Evolutionary conservation across 2,888 invertebrate species (phyloP).

Genomic region (Pseudoips prasinana): DNA sequence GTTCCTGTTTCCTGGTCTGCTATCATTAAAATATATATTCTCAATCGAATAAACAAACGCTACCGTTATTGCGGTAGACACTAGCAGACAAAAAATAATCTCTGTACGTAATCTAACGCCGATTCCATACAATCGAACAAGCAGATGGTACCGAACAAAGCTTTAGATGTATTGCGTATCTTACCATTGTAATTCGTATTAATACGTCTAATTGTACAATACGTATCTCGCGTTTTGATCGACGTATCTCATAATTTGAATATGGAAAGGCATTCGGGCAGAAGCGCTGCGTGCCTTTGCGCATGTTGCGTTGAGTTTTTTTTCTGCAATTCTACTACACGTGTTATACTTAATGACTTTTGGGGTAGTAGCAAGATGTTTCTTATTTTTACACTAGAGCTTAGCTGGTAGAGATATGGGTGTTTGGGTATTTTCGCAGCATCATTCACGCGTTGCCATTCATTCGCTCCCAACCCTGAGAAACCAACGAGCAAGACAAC

Average conservation of each 20-base stretch:
- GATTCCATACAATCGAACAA: conserved; percentile 57
- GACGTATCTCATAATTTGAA: conserved; percentile 78
- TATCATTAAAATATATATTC: too few species aligned
- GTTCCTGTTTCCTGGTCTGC: too few species aligned
- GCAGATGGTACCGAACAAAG: conserved; percentile 63
- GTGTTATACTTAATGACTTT: conserved; percentile 10
- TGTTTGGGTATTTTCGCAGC: too few species aligned
- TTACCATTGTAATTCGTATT: conserved; percentile 48
- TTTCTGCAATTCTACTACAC: conserved; percentile 8
- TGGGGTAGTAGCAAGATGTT: too few species aligned
- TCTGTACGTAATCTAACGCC: conserved; percentile 64
- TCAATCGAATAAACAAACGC: conserved; percentile 1
- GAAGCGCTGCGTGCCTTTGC: conserved; percentile 41
- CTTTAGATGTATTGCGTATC: conserved; percentile 25
- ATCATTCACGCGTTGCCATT: too few species aligned
- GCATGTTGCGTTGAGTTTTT: conserved; percentile 31
- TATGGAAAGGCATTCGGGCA: conserved; percentile 68
- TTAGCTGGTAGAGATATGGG: too few species aligned
- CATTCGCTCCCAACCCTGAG: too few species aligned
- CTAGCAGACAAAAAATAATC: conserved; percentile 41
- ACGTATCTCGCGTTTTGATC: conserved; percentile 65
- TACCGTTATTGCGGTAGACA: conserved; percentile 31
- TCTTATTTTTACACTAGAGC: too few species aligned
- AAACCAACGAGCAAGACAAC: too few species aligned
- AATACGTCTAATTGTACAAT: conserved; percentile 64